Conservation (phyloP, 2,113 vertebrate species). For the Coreoperca whiteheadi region DNA sequence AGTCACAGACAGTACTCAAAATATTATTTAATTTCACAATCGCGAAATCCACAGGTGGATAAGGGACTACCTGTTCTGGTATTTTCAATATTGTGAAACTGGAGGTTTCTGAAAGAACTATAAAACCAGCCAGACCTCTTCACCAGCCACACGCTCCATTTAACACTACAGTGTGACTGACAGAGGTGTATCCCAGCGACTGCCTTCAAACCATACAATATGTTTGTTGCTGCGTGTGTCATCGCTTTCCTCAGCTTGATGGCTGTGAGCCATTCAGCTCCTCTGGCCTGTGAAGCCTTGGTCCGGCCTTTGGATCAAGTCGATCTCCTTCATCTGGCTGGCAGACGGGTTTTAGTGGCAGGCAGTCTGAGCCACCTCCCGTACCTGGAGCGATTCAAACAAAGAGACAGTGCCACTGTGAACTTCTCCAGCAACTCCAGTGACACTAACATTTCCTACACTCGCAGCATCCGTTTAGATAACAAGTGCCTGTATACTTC, state of each 20-base stretch:
- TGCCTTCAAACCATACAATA: constrained; percentile 8
- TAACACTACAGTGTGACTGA: neutral
- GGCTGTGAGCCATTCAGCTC: constrained; percentile 42
- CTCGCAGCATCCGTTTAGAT: neutral
- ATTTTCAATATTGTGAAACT: constrained; percentile 31
- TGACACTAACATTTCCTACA: constrained; percentile 11
- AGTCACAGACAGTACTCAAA: neutral
- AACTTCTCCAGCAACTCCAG: constrained; percentile 35
- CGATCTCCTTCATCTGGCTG: constrained; percentile 24
- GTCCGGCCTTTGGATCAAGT: constrained; percentile 35
- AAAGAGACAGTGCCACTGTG: constrained; percentile 52
- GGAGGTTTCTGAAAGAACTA: neutral
- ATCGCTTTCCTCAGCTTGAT: constrained; percentile 24
- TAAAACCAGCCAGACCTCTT: constrained; percentile 12
- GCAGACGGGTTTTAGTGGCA: constrained; percentile 54
- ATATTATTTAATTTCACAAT: constrained; percentile 37
- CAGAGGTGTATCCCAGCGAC: neutral
- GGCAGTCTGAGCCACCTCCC: constrained; percentile 52
- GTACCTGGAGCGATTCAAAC: constrained; percentile 29
- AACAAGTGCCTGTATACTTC: neutral
- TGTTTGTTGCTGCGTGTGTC: constrained; percentile 29
- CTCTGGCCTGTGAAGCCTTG: constrained; percentile 51
- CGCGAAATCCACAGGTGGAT: neutral
- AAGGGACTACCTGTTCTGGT: constrained; percentile 1
- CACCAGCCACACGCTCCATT: neutral